Percentiles rank a stretch among this genome's conserved stretches.
Evolutionary conservation across 2,888 invertebrate genomes (phyloP).

Genomic region (Amphipoea oculea): DNA sequence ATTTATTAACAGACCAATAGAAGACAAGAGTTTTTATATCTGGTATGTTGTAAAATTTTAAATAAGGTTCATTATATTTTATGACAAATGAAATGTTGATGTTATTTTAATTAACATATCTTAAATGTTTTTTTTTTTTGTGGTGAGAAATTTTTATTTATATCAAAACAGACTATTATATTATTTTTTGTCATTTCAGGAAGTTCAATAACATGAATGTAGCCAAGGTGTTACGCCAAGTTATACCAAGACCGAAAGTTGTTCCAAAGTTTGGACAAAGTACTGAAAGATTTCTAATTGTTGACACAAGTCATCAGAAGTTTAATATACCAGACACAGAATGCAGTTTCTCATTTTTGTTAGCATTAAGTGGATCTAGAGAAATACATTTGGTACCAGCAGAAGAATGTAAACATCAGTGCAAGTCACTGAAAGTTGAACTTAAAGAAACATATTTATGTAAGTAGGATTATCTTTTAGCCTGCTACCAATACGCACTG

Average conservation of each 20-base stretch:
- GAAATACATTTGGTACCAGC: constrained; percentile 94
- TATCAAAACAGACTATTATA: no score
- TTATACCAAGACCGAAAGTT: constrained; percentile 93
- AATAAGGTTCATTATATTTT: background rate
- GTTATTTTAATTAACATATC: background rate
- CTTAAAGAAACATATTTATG: constrained; percentile 94
- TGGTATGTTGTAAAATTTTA: constrained; percentile 72
- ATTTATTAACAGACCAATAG: constrained; percentile 71
- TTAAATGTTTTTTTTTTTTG: no score
- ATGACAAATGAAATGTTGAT: background rate
- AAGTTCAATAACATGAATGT: constrained; percentile 94
- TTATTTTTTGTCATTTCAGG: constrained; percentile 85
- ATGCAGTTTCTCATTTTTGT: constrained; percentile 94
- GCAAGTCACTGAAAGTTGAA: constrained; percentile 93
- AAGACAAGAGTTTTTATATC: constrained; percentile 75
- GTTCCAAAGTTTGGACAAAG: constrained; percentile 94
- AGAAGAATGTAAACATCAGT: constrained; percentile 93
- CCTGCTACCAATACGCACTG: background rate
- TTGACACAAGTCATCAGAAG: constrained; percentile 92
- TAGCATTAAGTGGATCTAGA: constrained; percentile 93
- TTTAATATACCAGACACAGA: constrained; percentile 95
- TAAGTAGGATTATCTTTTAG: constrained; percentile 85
- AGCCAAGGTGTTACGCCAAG: constrained; percentile 92
- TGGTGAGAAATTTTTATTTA: no score
- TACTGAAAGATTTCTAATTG: constrained; percentile 94